Percentiles rank a stretch among this genome's conserved stretches.
These are phyloP conservation scores for Phalacrocorax pelagicus DNA, from an alignment of 2,113 vertebrate species.

Conservation along the genomic window DNA sequence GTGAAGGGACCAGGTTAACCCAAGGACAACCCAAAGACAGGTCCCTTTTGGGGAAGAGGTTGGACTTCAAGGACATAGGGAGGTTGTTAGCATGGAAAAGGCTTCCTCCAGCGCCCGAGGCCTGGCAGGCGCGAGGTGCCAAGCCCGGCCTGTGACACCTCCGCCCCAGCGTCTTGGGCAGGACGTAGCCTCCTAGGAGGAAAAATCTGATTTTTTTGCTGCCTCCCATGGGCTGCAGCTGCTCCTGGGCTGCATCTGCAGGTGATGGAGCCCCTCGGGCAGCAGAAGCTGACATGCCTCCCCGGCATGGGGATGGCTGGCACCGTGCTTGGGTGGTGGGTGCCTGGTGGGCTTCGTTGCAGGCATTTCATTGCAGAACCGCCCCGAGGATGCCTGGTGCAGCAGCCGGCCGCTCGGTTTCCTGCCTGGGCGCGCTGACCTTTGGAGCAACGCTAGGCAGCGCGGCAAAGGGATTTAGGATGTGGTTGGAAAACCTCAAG, in stretches of 20 bases:
- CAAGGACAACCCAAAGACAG: neutral
- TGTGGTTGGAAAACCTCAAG: neutral
- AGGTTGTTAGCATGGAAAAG: no score
- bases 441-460: neutral
- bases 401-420: neutral
- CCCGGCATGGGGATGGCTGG: rapidly evolving
- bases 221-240: neutral
- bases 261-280: neutral
- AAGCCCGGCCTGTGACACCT: neutral
- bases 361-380: neutral
- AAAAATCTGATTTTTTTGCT: neutral
- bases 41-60: neutral
- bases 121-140: no score
- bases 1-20: neutral
- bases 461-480: neutral
- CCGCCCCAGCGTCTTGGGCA: no score
- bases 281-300: neutral
- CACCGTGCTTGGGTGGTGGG: neutral
- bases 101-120: neutral
- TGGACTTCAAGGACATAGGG: neutral
- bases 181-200: neutral
- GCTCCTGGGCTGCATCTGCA: neutral
- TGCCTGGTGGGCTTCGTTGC: neutral
- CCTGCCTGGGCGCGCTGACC: neutral
- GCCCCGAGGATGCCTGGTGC: neutral